phyloP scores from a whole-genome alignment of 2,797 vertebrate genomes.

The Sebastes elongatus region DNA sequence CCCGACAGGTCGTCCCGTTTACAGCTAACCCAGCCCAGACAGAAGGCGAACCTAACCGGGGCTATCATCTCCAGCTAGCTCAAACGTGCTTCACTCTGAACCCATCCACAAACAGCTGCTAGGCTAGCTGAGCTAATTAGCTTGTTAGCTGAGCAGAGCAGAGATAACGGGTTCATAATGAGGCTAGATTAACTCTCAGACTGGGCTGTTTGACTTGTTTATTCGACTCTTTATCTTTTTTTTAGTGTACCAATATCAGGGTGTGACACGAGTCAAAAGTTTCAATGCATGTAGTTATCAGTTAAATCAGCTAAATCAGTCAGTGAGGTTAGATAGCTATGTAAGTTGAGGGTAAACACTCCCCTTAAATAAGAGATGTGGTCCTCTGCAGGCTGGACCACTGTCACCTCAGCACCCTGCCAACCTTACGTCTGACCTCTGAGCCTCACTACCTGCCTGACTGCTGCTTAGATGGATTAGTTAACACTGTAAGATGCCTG shows the following conservation, averaged over 20 bases:
- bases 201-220: background rate
- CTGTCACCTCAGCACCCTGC: background rate
- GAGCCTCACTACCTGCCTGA: background rate
- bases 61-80: too few relatives aligned
- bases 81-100: constrained; percentile 57
- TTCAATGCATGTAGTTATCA: background rate
- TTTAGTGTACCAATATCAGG: too few relatives aligned
- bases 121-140: constrained; percentile 36
- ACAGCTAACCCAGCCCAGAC: too few relatives aligned
- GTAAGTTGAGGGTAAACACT: background rate
- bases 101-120: constrained; percentile 24
- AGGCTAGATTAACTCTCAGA: background rate
- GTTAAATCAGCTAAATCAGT: background rate
- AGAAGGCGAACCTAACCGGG: too few relatives aligned
- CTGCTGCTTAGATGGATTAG: too few relatives aligned
- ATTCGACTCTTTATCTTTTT: too few relatives aligned
- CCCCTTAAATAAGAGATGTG: background rate
- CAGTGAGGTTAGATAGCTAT: background rate
- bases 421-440: background rate
- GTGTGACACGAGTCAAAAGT: background rate
- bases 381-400: background rate
- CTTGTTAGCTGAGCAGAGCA: constrained; percentile 15
- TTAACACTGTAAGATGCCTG: background rate
- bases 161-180: background rate
- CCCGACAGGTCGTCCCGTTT: constrained; percentile 59